A percentile compares a stretch with the other conserved stretches of the same genome.
These are phyloP conservation scores for Chaetops frenatus DNA, from an alignment of 2,113 vertebrate genomes.

Conservation along the genomic window DNA sequence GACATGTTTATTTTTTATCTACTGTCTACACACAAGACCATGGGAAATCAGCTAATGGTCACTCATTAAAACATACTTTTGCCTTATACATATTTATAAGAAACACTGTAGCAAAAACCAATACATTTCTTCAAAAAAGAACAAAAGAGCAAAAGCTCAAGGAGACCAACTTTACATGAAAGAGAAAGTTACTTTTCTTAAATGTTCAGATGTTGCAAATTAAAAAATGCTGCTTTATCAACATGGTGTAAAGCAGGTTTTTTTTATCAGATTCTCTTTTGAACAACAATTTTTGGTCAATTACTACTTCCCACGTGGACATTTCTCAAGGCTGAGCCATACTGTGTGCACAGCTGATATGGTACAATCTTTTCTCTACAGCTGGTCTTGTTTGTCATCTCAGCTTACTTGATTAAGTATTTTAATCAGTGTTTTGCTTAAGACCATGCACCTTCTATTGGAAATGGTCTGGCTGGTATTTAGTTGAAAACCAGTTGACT, in stretches of 20 bases:
- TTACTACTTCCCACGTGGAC: constrained; percentile 1
- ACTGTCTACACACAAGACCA: background rate
- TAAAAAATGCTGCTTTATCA: background rate
- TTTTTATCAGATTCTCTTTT: constrained; percentile 26
- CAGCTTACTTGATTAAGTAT: constrained; percentile 25
- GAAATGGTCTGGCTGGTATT: constrained; percentile 22
- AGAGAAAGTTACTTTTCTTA: background rate
- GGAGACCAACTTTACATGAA: constrained; percentile 5
- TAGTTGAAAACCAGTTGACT: constrained; percentile 23
- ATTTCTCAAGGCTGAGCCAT: constrained; percentile 23
- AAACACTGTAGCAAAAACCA: background rate
- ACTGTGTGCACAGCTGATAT: constrained; percentile 40
- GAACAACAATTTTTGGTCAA: constrained; percentile 8
- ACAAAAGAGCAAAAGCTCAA: background rate
- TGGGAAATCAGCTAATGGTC: background rate
- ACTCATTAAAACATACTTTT: constrained; percentile 42
- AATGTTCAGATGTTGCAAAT: constrained; percentile 8
- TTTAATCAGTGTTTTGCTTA: constrained; percentile 47
- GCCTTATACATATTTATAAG: constrained; percentile 23
- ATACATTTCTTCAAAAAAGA: background rate
- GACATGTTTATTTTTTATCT: background rate
- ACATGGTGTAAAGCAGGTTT: background rate
- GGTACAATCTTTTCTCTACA: constrained; percentile 59
- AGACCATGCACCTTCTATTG: constrained; percentile 20
- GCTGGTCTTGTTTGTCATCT: constrained; percentile 56